Evolutionary conservation across 2,113 vertebrate species (phyloP).

Genomic region (Gorilla gorilla): DNA sequence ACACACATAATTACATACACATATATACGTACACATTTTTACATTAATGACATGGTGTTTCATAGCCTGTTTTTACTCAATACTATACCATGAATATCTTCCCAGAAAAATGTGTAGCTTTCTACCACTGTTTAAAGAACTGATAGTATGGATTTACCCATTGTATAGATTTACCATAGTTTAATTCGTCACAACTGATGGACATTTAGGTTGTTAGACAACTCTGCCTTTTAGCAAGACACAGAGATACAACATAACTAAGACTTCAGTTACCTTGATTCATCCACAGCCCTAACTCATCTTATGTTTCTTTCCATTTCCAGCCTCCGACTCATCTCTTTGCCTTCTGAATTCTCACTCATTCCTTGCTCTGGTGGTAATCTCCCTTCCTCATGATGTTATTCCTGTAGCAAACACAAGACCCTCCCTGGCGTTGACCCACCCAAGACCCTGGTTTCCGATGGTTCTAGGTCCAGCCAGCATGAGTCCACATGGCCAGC

Average conservation of each 20-base stretch:
- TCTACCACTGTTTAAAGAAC: background rate
- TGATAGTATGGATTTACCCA: background rate
- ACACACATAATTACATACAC: too few species aligned
- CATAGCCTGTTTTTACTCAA: background rate
- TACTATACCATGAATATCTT: background rate
- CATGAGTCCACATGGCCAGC: background rate
- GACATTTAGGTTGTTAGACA: background rate
- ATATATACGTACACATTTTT: background rate
- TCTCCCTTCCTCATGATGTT: background rate
- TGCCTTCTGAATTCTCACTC: background rate
- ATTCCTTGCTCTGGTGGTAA: background rate
- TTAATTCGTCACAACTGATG: background rate
- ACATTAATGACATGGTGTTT: background rate
- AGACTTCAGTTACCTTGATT: background rate
- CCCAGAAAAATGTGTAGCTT: background rate
- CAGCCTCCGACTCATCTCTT: background rate
- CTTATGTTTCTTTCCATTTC: background rate
- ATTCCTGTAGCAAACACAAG: background rate
- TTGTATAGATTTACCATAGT: background rate
- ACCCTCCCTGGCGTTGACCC: background rate
- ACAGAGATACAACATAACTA: background rate
- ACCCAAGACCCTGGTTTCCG: background rate
- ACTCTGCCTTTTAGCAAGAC: background rate
- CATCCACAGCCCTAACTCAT: background rate
- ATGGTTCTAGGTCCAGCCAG: background rate